These are phyloP conservation scores for Himalopsyche anomala DNA, from an alignment of 2,888 invertebrate genomes.

Conservation along the genomic window DNA sequence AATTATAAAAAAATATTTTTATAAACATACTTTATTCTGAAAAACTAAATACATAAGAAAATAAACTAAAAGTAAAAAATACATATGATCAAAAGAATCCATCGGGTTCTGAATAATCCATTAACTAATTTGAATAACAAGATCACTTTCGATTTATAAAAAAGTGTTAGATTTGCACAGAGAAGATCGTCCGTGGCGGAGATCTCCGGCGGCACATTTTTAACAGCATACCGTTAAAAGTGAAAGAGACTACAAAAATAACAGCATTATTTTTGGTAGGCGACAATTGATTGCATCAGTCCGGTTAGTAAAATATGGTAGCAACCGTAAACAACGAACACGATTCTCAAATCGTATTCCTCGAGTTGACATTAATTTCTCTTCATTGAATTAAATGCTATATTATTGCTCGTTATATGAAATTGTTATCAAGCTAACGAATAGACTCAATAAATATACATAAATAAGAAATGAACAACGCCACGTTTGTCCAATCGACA, in stretches of 20 bases:
- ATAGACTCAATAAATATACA: conserved; percentile 32
- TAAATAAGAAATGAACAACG: background rate
- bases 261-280: background rate
- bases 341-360: background rate
- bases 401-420: background rate
- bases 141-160: conserved; percentile 35
- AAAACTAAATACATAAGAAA: conserved; percentile 11
- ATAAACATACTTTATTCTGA: conserved; percentile 43
- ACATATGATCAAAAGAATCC: background rate
- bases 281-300: background rate
- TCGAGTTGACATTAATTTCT: background rate
- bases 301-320: conserved; percentile 28
- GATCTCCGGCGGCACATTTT: background rate
- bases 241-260: background rate
- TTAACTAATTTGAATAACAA: conserved; percentile 1
- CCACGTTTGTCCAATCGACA: conserved; percentile 5
- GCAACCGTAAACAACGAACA: conserved; percentile 32
- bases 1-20: conserved; percentile 38
- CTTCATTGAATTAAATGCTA: conserved; percentile 3
- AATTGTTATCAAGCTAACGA: conserved; percentile 32
- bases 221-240: background rate
- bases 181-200: background rate
- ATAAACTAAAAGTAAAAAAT: background rate
- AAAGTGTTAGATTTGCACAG: background rate
- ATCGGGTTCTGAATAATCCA: background rate